phyloP scores from a whole-genome alignment of 2,113 vertebrate genomes.

The Sylvilagus bachmani region DNA sequence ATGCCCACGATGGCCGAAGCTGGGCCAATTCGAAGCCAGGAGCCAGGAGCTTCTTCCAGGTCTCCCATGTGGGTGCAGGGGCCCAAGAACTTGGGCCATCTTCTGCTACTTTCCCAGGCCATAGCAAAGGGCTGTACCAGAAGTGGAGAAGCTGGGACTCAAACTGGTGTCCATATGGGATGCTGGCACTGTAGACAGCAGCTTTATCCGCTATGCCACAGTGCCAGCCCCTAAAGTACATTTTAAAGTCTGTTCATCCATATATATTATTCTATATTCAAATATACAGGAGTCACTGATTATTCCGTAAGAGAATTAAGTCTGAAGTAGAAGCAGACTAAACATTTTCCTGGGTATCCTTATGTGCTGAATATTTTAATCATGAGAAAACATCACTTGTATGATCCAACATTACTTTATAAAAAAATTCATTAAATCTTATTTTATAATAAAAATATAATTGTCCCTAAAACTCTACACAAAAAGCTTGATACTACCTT shows the following conservation, averaged over 20 bases:
- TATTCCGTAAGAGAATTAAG: not conserved
- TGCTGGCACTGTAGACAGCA: too few species aligned
- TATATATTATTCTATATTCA: not conserved
- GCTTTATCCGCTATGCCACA: too few species aligned
- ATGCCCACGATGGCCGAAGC: too few species aligned
- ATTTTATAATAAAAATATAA: constrained; percentile 51
- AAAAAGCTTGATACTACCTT: not conserved
- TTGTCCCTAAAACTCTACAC: constrained; percentile 42
- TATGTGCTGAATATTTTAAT: constrained; percentile 4
- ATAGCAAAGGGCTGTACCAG: too few species aligned
- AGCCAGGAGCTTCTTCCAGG: too few species aligned
- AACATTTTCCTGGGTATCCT: not conserved
- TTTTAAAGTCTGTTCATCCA: not conserved
- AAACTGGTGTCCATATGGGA: too few species aligned
- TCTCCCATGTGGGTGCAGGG: too few species aligned
- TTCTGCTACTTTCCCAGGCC: too few species aligned
- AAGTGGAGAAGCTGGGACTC: too few species aligned
- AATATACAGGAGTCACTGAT: not conserved
- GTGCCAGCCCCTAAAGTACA: too few species aligned
- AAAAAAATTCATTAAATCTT: not conserved
- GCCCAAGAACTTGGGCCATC: too few species aligned
- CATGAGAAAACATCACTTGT: constrained; percentile 11
- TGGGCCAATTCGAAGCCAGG: too few species aligned
- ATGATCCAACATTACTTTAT: not conserved
- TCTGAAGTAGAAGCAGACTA: not conserved